Percentiles rank a stretch among this genome's conserved stretches.
These are phyloP conservation scores for Liodrosophila aerea DNA, from an alignment of 2,888 invertebrate species.

Conservation along the genomic window DNA sequence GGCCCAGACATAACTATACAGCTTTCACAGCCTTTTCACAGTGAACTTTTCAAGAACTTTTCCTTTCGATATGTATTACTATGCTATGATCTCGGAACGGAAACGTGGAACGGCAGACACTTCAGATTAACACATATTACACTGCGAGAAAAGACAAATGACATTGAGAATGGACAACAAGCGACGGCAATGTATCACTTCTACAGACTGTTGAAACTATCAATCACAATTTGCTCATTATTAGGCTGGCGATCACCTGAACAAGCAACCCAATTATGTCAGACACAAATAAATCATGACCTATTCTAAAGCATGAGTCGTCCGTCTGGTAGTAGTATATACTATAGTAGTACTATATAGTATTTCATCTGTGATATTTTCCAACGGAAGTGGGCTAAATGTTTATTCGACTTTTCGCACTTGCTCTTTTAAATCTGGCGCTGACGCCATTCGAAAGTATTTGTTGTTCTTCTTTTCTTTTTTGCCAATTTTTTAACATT, in stretches of 20 bases:
- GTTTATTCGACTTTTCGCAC: slow-evolving; percentile 50
- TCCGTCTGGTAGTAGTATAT: slow-evolving; percentile 16
- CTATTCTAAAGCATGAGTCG: slow-evolving; percentile 53
- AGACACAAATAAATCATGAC: slow-evolving; percentile 72
- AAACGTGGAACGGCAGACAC: slow-evolving; percentile 23
- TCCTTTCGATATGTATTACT: slow-evolving; percentile 14
- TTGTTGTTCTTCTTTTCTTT: slow-evolving; percentile 27
- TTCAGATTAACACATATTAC: slow-evolving; percentile 67
- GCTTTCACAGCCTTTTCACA: slow-evolving; percentile 34
- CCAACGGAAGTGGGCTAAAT: slow-evolving; percentile 69
- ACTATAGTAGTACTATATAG: background rate
- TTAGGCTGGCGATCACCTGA: slow-evolving; percentile 60
- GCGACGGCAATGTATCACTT: too few species aligned
- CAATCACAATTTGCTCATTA: slow-evolving; percentile 34
- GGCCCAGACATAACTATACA: slow-evolving; percentile 80
- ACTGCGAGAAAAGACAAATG: slow-evolving; percentile 39
- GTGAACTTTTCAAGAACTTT: slow-evolving; percentile 6
- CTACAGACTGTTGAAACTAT: slow-evolving; percentile 17
- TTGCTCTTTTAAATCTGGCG: slow-evolving; percentile 63
- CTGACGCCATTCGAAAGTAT: slow-evolving; percentile 70
- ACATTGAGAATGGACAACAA: background rate
- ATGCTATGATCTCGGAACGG: slow-evolving; percentile 5
- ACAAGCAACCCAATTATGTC: slow-evolving; percentile 59
- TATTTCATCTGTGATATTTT: slow-evolving; percentile 45
- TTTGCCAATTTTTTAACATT: slow-evolving; percentile 44